Evolutionary conservation across 2,113 vertebrate species (phyloP).

Genomic region (Illadopsis cleaveri): DNA sequence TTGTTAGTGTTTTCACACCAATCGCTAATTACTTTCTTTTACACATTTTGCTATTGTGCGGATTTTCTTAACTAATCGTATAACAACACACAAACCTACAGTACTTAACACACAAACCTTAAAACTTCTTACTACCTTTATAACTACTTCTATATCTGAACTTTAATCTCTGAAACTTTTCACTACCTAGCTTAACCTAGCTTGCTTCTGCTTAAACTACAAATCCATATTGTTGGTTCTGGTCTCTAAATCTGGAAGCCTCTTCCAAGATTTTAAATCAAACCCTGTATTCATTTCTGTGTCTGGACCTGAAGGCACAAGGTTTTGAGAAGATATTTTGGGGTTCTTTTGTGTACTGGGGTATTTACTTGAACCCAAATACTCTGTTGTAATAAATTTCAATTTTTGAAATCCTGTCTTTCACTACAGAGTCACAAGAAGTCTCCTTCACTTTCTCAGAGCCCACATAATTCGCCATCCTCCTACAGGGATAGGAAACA

Average conservation of each 20-base stretch:
- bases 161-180: neutral
- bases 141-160: neutral
- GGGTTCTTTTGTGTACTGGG: neutral
- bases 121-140: neutral
- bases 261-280: neutral
- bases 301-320: neutral
- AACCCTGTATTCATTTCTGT: neutral
- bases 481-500: neutral
- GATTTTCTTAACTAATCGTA: neutral
- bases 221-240: neutral
- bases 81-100: neutral
- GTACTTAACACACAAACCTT: neutral
- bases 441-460: neutral
- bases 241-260: neutral
- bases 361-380: neutral
- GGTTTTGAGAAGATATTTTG: neutral
- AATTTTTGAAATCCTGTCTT: neutral
- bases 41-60: neutral
- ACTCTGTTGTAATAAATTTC: neutral
- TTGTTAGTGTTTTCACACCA: neutral
- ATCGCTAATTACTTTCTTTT: neutral
- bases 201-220: neutral
- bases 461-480: neutral
- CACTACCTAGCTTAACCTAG: neutral
- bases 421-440: neutral